phyloP scores from a whole-genome alignment of 2,888 invertebrate genomes.

The Eilema griseolum region DNA sequence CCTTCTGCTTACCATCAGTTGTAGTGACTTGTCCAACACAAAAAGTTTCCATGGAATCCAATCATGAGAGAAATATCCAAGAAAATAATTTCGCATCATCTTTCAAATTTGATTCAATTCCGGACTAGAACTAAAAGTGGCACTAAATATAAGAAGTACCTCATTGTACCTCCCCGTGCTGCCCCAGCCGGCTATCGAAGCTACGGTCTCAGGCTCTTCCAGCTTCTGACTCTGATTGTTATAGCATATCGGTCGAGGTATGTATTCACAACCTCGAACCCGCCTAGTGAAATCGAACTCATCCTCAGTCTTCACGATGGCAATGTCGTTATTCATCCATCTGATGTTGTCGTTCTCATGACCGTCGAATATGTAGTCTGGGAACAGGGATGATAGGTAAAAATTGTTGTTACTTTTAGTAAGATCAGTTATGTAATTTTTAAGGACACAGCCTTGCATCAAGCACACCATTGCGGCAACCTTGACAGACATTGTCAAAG shows the following conservation, averaged over 20 bases:
- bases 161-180: conserved; percentile 61
- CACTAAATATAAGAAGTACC: conserved; percentile 41
- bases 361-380: conserved; percentile 72
- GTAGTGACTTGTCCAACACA: too few relatives aligned
- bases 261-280: conserved; percentile 66
- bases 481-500: too few relatives aligned
- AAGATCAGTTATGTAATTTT: too few relatives aligned
- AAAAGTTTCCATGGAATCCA: too few relatives aligned
- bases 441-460: too few relatives aligned
- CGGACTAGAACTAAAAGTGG: conserved; percentile 27
- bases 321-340: conserved; percentile 76
- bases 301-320: conserved; percentile 69
- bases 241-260: conserved; percentile 63
- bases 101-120: too few relatives aligned
- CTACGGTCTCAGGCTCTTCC: conserved; percentile 58
- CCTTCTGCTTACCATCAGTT: too few relatives aligned
- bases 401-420: background rate
- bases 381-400: background rate
- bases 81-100: too few relatives aligned
- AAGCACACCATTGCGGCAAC: too few relatives aligned
- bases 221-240: conserved; percentile 59
- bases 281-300: conserved; percentile 68
- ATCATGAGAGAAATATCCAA: too few relatives aligned
- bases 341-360: conserved; percentile 72
- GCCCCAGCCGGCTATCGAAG: conserved; percentile 68